Conservation (phyloP, 2,888 invertebrate genomes). For the Boloria euphrosyne region DNA sequence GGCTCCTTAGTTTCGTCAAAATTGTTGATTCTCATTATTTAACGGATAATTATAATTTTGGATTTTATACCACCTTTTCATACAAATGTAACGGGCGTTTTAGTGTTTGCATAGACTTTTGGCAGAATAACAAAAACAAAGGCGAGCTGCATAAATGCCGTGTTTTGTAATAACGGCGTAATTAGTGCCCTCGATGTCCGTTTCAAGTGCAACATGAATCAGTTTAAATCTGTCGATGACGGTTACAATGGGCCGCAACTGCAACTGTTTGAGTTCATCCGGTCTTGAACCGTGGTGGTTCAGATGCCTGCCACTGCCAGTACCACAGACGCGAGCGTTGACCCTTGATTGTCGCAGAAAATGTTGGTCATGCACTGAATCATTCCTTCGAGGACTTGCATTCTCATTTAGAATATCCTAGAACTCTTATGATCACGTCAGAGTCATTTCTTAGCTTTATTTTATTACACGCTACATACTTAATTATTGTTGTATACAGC, state of each 20-base stretch:
- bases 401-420: slow-evolving; percentile 27
- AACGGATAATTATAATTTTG: no score
- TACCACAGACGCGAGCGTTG: slow-evolving; percentile 63
- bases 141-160: slow-evolving; percentile 29
- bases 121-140: slow-evolving; percentile 39
- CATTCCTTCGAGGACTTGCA: slow-evolving; percentile 49
- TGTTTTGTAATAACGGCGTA: slow-evolving; percentile 39
- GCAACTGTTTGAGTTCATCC: slow-evolving; percentile 44
- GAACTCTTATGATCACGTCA: slow-evolving; percentile 19
- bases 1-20: no score
- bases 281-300: slow-evolving; percentile 61
- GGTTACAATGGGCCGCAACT: slow-evolving; percentile 44
- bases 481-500: background rate
- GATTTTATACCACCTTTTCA: no score
- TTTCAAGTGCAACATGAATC: slow-evolving; percentile 54
- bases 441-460: background rate
- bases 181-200: slow-evolving; percentile 47
- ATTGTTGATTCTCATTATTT: no score
- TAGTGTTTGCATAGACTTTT: slow-evolving; percentile 34
- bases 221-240: slow-evolving; percentile 72
- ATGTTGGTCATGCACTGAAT: slow-evolving; percentile 66
- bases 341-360: slow-evolving; percentile 67
- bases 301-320: slow-evolving; percentile 43
- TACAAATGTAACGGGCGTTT: slow-evolving; percentile 17
- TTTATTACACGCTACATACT: background rate